A percentile compares a stretch with the other conserved stretches of the same genome.
Evolutionary conservation across 2,888 invertebrate species (phyloP).

Genomic region (Acrobasis suavella): DNA sequence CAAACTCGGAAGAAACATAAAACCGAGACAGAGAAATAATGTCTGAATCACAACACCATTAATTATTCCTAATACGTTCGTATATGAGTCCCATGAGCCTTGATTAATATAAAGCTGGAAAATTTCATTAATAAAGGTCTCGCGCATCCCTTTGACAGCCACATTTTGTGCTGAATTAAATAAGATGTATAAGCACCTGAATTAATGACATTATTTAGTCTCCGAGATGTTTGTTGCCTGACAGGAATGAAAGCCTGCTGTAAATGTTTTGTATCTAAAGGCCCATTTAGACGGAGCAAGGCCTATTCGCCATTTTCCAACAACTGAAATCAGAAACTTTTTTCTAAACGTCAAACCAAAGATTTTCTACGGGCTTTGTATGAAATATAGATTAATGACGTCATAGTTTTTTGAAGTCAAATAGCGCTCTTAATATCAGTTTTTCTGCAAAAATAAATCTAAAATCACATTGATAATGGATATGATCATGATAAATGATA

Average conservation of each 20-base stretch:
- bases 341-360: too few species aligned
- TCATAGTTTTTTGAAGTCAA: too few species aligned
- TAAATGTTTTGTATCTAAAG: not conserved
- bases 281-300: too few species aligned
- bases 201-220: constrained; percentile 16
- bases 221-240: not conserved
- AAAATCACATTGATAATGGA: too few species aligned
- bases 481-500: too few species aligned
- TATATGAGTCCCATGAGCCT: constrained; percentile 11
- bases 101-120: constrained; percentile 24
- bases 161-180: constrained; percentile 19
- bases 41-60: constrained; percentile 16
- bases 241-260: not conserved
- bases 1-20: not conserved
- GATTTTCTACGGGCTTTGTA: too few species aligned
- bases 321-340: too few species aligned
- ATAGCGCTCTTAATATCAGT: too few species aligned
- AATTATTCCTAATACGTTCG: constrained; percentile 19
- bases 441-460: too few species aligned
- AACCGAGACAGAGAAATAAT: not conserved
- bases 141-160: constrained; percentile 6
- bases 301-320: too few species aligned
- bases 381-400: too few species aligned
- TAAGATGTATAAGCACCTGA: constrained; percentile 5
- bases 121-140: constrained; percentile 24